phyloP scores from a whole-genome alignment of 2,797 vertebrate species.

The Siniperca obscura region DNA sequence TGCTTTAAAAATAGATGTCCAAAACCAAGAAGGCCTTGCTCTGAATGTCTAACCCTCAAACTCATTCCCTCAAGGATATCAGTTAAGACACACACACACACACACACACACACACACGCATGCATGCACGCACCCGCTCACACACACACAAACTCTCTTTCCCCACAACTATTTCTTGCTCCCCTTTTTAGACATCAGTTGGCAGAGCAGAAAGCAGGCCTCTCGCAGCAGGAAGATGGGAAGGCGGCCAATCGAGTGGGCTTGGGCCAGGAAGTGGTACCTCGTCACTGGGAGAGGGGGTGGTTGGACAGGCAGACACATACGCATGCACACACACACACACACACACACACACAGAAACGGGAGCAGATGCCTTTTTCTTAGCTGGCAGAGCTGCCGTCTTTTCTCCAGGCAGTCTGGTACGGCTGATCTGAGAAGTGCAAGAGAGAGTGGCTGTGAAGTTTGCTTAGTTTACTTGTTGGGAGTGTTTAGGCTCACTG shows the following conservation, averaged over 20 bases:
- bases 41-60: slow-evolving; percentile 30
- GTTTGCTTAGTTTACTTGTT: slow-evolving; percentile 51
- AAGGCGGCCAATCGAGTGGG: slow-evolving; percentile 68
- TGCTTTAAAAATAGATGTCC: slow-evolving; percentile 29
- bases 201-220: slow-evolving; percentile 61
- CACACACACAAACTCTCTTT: slow-evolving; percentile 5
- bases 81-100: neutral
- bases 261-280: slow-evolving; percentile 64
- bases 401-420: slow-evolving; percentile 56
- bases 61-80: neutral
- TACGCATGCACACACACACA: neutral
- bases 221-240: slow-evolving; percentile 59
- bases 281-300: slow-evolving; percentile 65
- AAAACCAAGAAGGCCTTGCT: slow-evolving; percentile 20
- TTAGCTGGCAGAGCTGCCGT: slow-evolving; percentile 54
- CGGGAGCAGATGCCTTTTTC: slow-evolving; percentile 73
- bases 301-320: slow-evolving; percentile 53
- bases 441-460: slow-evolving; percentile 43
- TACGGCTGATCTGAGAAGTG: slow-evolving; percentile 50
- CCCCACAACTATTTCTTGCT: slow-evolving; percentile 38
- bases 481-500: slow-evolving; percentile 35
- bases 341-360: slow-evolving; percentile 28
- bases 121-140: neutral
- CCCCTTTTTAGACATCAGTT: slow-evolving; percentile 59
- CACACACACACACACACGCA: slow-evolving; percentile 13